These are phyloP conservation scores for Nipponacmea schrenckii DNA, from an alignment of 2,888 invertebrate species.

Conservation along the genomic window DNA sequence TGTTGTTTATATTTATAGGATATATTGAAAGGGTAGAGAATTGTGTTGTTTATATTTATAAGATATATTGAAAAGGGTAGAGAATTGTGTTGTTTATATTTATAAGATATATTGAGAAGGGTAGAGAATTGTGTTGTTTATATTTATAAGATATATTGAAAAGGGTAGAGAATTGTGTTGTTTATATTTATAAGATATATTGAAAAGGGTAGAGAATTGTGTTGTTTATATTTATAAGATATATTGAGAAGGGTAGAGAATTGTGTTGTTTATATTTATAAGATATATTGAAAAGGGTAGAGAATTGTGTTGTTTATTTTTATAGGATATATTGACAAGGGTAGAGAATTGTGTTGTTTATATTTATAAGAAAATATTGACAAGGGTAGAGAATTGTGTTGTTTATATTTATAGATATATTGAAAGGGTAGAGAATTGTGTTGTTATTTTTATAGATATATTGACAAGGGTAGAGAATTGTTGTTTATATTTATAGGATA, in stretches of 20 bases:
- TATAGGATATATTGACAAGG: slow-evolving; percentile 43
- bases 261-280: slow-evolving; percentile 39
- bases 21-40: slow-evolving; percentile 19
- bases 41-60: slow-evolving; percentile 19
- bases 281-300: slow-evolving; percentile 44
- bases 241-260: slow-evolving; percentile 41
- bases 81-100: slow-evolving; percentile 34
- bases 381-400: slow-evolving; percentile 44
- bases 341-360: slow-evolving; percentile 44
- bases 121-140: slow-evolving; percentile 53
- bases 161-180: no score
- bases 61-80: slow-evolving; percentile 43
- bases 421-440: slow-evolving; percentile 42
- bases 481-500: slow-evolving; percentile 34
- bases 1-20: slow-evolving; percentile 32
- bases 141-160: no score
- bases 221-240: slow-evolving; percentile 32
- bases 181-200: no score
- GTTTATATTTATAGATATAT: slow-evolving; percentile 36
- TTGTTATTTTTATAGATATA: slow-evolving; percentile 36
- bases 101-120: slow-evolving; percentile 31
- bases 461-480: slow-evolving; percentile 36
- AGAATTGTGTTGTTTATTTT: slow-evolving; percentile 38
- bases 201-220: no score
- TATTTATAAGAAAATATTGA: slow-evolving; percentile 43